These are phyloP conservation scores for Pentamera pediparva DNA, from an alignment of 53 echinoderm and acorn worm species.

Conservation along the genomic window DNA sequence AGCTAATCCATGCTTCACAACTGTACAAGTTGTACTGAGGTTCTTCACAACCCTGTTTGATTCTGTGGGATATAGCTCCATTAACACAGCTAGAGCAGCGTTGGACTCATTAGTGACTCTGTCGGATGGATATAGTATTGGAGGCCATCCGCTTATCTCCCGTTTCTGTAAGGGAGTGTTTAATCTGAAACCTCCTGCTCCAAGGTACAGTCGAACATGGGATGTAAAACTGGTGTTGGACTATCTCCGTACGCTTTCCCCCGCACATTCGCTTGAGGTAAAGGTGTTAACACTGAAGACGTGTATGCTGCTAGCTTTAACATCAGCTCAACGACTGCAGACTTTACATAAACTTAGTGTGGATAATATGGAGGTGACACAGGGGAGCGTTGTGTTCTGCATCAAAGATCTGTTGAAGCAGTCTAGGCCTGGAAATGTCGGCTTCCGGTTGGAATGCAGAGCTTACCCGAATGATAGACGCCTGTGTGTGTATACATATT, in stretches of 20 bases:
- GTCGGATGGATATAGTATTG: not conserved
- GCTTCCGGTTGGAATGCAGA: not conserved
- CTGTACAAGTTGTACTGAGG: too few relatives aligned
- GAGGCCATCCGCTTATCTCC: not conserved
- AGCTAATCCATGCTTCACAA: too few relatives aligned
- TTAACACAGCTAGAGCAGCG: not conserved
- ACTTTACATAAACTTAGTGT: not conserved
- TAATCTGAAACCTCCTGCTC: not conserved
- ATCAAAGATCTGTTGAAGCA: not conserved
- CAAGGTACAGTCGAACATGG: not conserved
- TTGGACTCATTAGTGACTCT: not conserved
- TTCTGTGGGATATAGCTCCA: slow-evolving; percentile 5
- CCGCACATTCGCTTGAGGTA: not conserved
- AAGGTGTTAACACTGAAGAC: slow-evolving; percentile 1
- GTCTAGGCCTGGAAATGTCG: not conserved
- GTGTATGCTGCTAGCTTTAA: not conserved
- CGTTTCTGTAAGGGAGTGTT: not conserved
- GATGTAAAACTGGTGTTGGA: slow-evolving; percentile 4
- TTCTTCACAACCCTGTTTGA: too few relatives aligned
- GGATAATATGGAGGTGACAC: not conserved
- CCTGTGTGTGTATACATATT: not conserved
- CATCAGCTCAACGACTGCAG: not conserved
- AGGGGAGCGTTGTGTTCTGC: not conserved
- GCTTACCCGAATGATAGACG: not conserved
- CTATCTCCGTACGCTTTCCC: not conserved